Conservation (phyloP, 2,888 invertebrate species). For the Abrostola tripartita region DNA sequence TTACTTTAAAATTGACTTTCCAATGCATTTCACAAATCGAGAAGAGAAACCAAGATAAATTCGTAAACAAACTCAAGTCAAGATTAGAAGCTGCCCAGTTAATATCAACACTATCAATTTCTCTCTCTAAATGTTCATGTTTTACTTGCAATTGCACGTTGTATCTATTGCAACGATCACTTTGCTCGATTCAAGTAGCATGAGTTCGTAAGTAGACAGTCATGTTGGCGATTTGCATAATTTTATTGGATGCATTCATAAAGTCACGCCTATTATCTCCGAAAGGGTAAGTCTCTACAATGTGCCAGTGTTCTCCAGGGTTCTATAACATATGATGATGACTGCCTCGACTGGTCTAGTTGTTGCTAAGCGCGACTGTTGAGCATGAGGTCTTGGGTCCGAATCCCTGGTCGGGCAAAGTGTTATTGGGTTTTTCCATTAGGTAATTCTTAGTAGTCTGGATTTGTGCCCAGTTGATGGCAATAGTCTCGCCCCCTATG, state of each 20-base stretch:
- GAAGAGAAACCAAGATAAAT: slow-evolving; percentile 42
- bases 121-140: slow-evolving; percentile 45
- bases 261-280: too few relatives aligned
- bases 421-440: too few relatives aligned
- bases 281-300: too few relatives aligned
- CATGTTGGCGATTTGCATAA: slow-evolving; percentile 42
- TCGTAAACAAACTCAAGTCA: slow-evolving; percentile 36
- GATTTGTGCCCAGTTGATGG: too few relatives aligned
- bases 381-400: too few relatives aligned
- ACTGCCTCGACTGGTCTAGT: too few relatives aligned
- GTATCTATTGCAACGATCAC: slow-evolving; percentile 35
- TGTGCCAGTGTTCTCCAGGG: too few relatives aligned
- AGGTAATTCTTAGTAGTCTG: too few relatives aligned
- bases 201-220: slow-evolving; percentile 20
- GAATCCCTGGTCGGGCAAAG: too few relatives aligned
- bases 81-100: slow-evolving; percentile 32
- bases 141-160: slow-evolving; percentile 34
- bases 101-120: slow-evolving; percentile 45
- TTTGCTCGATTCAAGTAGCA: slow-evolving; percentile 15
- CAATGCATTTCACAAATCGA: slow-evolving; percentile 33
- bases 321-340: too few relatives aligned
- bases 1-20: slow-evolving; percentile 37
- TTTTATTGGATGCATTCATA: slow-evolving; percentile 24
- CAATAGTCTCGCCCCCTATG: too few relatives aligned
- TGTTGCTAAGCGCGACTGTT: too few relatives aligned